Conservation (phyloP, 2,888 invertebrate species). For the Operophtera brumata region DNA sequence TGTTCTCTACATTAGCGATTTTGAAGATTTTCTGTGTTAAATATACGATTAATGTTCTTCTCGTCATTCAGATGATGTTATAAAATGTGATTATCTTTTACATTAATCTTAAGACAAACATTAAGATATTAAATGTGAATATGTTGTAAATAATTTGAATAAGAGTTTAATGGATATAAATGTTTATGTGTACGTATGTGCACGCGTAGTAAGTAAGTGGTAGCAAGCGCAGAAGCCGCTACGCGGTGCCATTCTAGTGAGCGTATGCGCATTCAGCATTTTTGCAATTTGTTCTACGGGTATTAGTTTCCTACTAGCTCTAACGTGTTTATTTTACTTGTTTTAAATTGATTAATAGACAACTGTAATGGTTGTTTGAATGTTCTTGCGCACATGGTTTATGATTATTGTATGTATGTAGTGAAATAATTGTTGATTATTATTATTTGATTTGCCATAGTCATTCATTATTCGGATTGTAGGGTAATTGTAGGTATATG, state of each 20-base stretch:
- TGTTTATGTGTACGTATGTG: conserved; percentile 25
- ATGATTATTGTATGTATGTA: conserved; percentile 57
- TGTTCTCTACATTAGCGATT: conserved; percentile 6
- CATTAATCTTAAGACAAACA: conserved; percentile 26
- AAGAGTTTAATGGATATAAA: conserved; percentile 7
- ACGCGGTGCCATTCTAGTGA: conserved; percentile 23
- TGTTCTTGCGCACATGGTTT: conserved; percentile 67
- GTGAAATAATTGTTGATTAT: conserved; percentile 76
- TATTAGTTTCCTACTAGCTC: conserved; percentile 81
- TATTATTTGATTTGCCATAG: conserved; percentile 72
- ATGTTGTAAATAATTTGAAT: conserved; percentile 31
- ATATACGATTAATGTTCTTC: conserved; percentile 15
- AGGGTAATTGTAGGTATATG: conserved; percentile 53
- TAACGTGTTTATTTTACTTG: conserved; percentile 72
- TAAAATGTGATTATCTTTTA: conserved; percentile 25
- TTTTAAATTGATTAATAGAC: conserved; percentile 51
- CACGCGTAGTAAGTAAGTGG: conserved; percentile 8
- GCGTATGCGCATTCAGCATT: conserved; percentile 42
- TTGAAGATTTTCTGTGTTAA: conserved; percentile 18
- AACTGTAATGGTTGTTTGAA: conserved; percentile 51
- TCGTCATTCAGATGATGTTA: conserved; percentile 16
- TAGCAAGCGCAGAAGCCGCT: conserved; percentile 10
- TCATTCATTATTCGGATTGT: conserved; percentile 56
- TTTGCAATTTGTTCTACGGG: conserved; percentile 80
- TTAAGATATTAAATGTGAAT: conserved; percentile 23